Evolutionary conservation across 2,888 invertebrate genomes (phyloP).

Genomic region (Philonicus albiceps): DNA sequence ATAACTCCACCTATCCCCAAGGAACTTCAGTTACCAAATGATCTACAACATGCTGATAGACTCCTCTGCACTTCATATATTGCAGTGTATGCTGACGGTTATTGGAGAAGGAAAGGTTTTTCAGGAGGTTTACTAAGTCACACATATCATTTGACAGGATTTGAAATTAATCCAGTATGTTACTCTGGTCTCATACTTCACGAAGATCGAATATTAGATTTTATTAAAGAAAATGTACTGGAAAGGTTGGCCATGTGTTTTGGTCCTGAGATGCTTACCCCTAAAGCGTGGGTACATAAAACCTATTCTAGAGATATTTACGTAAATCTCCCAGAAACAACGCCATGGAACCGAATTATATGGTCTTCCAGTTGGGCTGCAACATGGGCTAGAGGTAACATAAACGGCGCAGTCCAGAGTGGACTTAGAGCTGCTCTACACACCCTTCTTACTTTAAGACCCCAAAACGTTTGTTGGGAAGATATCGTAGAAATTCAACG

Average conservation of each 20-base stretch:
- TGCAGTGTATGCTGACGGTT: constrained; percentile 54
- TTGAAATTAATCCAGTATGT: constrained; percentile 51
- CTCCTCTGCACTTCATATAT: constrained; percentile 54
- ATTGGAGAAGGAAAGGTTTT: constrained; percentile 55
- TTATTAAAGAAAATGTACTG: constrained; percentile 49
- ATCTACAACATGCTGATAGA: constrained; percentile 3
- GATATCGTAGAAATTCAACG: constrained; percentile 57
- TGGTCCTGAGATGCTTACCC: constrained; percentile 56
- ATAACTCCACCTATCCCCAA: constrained; percentile 56
- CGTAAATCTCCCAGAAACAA: constrained; percentile 51
- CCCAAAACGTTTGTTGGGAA: constrained; percentile 58
- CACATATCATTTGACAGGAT: constrained; percentile 54
- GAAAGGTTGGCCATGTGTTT: constrained; percentile 53
- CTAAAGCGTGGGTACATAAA: constrained; percentile 51
- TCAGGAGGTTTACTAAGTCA: constrained; percentile 55
- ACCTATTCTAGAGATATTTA: constrained; percentile 53
- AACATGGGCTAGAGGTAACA: constrained; percentile 57
- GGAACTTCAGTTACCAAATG: constrained; percentile 46
- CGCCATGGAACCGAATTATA: constrained; percentile 58
- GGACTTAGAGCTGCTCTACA: constrained; percentile 58
- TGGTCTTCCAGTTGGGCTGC: constrained; percentile 58
- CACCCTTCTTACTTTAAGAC: constrained; percentile 56
- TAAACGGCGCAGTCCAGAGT: constrained; percentile 61
- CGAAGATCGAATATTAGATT: constrained; percentile 49
- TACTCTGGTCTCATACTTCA: constrained; percentile 57